A percentile compares a stretch with the other conserved stretches of the same genome.
These are phyloP conservation scores for Prunella fulvescens DNA, from an alignment of 2,113 vertebrate species.

Conservation along the genomic window DNA sequence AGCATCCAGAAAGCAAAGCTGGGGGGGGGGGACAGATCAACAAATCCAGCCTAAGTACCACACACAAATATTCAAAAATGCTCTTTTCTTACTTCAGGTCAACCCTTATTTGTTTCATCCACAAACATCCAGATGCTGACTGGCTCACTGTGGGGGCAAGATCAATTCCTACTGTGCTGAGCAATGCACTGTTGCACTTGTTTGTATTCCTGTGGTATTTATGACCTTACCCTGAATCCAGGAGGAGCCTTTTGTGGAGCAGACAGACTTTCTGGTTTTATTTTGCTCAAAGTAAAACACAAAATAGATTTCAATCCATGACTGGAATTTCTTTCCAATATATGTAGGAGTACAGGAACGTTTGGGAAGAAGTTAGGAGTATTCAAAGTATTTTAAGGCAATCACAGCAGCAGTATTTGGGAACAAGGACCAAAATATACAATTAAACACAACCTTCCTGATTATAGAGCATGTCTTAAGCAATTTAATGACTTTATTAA, in stretches of 20 bases:
- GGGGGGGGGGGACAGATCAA: neutral
- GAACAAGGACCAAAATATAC: neutral
- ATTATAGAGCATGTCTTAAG: neutral
- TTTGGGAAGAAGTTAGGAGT: neutral
- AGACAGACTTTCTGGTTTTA: neutral
- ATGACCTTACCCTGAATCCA: neutral
- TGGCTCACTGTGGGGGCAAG: neutral
- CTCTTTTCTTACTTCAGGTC: neutral
- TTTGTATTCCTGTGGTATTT: neutral
- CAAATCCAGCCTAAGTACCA: neutral
- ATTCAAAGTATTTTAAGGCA: neutral
- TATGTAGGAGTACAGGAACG: neutral
- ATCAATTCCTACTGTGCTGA: neutral
- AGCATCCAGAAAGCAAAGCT: neutral
- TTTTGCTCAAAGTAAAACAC: neutral
- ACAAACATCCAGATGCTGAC: neutral
- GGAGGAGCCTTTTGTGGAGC: neutral
- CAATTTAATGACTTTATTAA: neutral
- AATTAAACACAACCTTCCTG: neutral
- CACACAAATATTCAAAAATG: neutral
- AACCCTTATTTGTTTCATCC: neutral
- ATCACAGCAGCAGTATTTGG: neutral
- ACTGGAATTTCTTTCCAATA: neutral
- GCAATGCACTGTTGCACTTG: neutral
- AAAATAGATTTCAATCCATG: neutral